Percentiles rank a stretch among this genome's conserved stretches.
Conservation (phyloP, 2,888 invertebrate species). For the Heliconius charithonia region DNA sequence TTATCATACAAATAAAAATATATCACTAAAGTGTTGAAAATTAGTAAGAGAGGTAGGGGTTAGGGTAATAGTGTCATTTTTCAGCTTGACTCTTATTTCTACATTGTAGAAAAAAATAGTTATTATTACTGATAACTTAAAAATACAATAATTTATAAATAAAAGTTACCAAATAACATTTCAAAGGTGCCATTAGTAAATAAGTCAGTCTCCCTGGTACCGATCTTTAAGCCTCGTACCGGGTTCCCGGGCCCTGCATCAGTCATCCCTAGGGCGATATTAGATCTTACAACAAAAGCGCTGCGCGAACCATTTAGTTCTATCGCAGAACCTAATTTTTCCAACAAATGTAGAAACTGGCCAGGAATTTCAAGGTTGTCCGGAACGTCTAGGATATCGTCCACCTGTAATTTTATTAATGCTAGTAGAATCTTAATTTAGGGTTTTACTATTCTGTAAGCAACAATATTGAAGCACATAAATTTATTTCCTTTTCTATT, state of each 20-base stretch:
- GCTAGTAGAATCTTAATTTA: neutral
- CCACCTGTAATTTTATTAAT: slow-evolving; percentile 58
- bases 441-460: neutral
- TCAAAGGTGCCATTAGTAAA: slow-evolving; percentile 66
- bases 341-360: slow-evolving; percentile 65
- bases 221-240: slow-evolving; percentile 67
- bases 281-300: slow-evolving; percentile 59
- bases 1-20: too few species aligned
- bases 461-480: neutral
- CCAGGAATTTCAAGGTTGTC: slow-evolving; percentile 65
- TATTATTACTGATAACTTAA: neutral
- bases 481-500: neutral
- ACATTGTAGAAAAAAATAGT: neutral
- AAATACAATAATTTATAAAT: neutral
- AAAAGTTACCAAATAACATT: slow-evolving; percentile 63
- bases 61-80: too few species aligned
- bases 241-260: slow-evolving; percentile 62
- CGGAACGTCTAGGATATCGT: slow-evolving; percentile 59
- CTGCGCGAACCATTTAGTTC: slow-evolving; percentile 60
- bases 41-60: too few species aligned
- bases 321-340: slow-evolving; percentile 63
- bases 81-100: too few species aligned
- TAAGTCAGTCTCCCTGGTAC: slow-evolving; percentile 54
- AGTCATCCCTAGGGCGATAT: slow-evolving; percentile 70
- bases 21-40: neutral